Conservation (phyloP, 2,113 vertebrate species). For the Beaufortia kweichowensis region DNA sequence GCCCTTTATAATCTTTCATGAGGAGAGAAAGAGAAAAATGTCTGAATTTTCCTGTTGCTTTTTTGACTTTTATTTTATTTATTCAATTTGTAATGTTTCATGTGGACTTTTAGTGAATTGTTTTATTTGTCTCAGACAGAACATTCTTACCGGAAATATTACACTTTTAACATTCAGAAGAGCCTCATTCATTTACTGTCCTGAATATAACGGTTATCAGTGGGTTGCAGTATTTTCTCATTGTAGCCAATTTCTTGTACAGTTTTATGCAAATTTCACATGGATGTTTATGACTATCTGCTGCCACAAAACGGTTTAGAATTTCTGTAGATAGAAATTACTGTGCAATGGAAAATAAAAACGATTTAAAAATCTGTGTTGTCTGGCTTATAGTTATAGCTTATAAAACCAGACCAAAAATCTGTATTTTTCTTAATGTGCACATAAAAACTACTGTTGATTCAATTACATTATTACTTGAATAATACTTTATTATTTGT, state of each 20-base stretch:
- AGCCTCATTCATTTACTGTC: constrained; percentile 68
- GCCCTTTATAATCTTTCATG: constrained; percentile 45
- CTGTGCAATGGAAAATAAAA: constrained; percentile 78
- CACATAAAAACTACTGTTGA: too few species aligned
- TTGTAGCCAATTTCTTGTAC: constrained; percentile 78
- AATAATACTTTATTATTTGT: too few species aligned
- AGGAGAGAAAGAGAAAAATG: constrained; percentile 51
- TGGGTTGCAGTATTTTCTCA: constrained; percentile 78
- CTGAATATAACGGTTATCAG: constrained; percentile 72
- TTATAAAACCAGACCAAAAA: background rate
- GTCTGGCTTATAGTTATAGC: background rate
- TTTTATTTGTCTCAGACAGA: constrained; percentile 63
- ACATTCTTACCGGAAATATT: constrained; percentile 64
- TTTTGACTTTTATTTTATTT: constrained; percentile 52
- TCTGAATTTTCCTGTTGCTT: constrained; percentile 58
- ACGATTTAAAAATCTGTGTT: constrained; percentile 58
- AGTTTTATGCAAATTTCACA: constrained; percentile 77
- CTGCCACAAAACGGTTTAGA: constrained; percentile 80
- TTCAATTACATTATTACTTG: too few species aligned
- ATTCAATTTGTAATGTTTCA: constrained; percentile 53
- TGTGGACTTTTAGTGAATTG: constrained; percentile 59
- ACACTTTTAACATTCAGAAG: constrained; percentile 65
- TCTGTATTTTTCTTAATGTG: background rate
- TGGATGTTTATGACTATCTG: constrained; percentile 81
- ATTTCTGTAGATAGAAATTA: constrained; percentile 82